Percentiles rank a stretch among this genome's conserved stretches.
phyloP scores from a whole-genome alignment of 2,113 vertebrate genomes.

The Rhea americana region DNA sequence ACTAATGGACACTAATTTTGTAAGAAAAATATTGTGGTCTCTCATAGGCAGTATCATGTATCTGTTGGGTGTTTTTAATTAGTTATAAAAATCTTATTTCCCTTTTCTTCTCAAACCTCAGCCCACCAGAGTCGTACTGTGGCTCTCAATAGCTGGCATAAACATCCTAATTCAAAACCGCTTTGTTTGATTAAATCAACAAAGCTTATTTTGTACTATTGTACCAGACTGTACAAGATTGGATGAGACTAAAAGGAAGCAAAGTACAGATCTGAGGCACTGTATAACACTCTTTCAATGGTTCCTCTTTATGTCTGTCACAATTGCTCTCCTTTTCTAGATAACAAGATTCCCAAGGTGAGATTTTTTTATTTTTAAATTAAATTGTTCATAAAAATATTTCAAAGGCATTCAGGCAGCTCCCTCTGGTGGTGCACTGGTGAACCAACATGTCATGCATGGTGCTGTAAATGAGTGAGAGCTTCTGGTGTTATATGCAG shows the following conservation, averaged over 20 bases:
- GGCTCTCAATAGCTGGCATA: slow-evolving; percentile 10
- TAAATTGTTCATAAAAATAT: neutral
- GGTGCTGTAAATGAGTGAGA: neutral
- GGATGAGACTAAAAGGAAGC: neutral
- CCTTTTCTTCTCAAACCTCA: slow-evolving; percentile 9
- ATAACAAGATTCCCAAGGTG: neutral
- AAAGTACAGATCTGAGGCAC: neutral
- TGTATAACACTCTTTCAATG: neutral
- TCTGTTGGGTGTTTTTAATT: neutral
- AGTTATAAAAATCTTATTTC: neutral
- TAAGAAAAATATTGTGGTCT: neutral
- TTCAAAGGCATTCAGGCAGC: slow-evolving; percentile 11
- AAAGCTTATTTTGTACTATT: slow-evolving; percentile 20
- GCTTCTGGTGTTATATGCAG: neutral
- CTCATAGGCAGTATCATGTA: neutral
- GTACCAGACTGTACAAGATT: slow-evolving; percentile 6
- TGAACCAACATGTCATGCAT: neutral
- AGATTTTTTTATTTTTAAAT: neutral
- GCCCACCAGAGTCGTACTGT: neutral
- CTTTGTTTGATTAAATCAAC: slow-evolving; percentile 53
- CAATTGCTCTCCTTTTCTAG: neutral
- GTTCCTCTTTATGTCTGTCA: neutral
- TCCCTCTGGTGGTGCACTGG: slow-evolving; percentile 46
- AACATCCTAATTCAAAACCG: neutral
- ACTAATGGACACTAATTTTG: neutral